Conservation (phyloP, 2,888 invertebrate species). For the Macrophya alboannulata region DNA sequence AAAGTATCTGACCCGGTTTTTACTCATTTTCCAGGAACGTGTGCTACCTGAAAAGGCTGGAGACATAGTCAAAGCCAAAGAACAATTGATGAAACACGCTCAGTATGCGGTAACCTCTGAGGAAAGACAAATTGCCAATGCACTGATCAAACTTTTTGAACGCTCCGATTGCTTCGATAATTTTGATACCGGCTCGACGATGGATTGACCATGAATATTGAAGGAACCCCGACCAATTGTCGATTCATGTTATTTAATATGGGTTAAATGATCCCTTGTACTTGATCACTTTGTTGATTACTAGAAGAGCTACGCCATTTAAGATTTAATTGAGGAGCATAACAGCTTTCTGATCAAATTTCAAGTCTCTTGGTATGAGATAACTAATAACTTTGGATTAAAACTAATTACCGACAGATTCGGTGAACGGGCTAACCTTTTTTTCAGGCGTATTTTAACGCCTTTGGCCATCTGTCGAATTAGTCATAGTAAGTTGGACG, state of each 20-base stretch:
- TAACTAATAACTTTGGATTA: neutral
- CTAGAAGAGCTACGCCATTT: neutral
- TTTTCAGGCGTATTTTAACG: neutral
- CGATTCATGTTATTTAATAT: neutral
- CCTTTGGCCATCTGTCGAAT: neutral
- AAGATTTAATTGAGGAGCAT: neutral
- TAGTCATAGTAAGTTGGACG: neutral
- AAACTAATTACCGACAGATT: neutral
- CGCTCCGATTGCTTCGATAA: slow-evolving; percentile 67
- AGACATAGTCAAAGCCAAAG: slow-evolving; percentile 73
- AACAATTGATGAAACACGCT: slow-evolving; percentile 68
- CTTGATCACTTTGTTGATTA: neutral
- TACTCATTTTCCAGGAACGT: slow-evolving; percentile 69
- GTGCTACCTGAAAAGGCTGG: slow-evolving; percentile 76
- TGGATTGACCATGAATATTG: neutral
- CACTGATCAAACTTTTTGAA: slow-evolving; percentile 71
- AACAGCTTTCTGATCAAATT: neutral
- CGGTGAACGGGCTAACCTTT: neutral
- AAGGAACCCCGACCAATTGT: neutral
- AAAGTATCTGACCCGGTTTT: neutral
- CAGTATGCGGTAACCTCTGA: slow-evolving; percentile 67
- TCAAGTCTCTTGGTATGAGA: neutral
- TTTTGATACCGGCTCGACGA: slow-evolving; percentile 45
- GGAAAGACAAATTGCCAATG: slow-evolving; percentile 71
- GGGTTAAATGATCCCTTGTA: neutral